Conservation (phyloP, 2,888 invertebrate genomes). For the Dione vanillae region DNA sequence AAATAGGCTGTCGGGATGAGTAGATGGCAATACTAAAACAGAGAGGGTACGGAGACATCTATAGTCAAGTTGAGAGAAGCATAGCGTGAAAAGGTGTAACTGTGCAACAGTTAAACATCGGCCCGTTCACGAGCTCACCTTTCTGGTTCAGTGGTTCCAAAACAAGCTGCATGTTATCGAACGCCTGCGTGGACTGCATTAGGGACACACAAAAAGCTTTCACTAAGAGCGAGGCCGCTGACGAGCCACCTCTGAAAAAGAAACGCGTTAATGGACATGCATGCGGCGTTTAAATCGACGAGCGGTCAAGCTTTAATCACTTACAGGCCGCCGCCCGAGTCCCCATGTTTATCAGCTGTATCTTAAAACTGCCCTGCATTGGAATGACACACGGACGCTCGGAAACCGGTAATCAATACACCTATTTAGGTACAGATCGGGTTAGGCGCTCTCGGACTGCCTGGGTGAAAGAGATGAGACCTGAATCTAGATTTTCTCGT, state of each 20-base stretch:
- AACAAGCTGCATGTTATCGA: slow-evolving; percentile 70
- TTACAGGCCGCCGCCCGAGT: slow-evolving; percentile 97
- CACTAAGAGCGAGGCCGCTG: slow-evolving; percentile 72
- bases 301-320: slow-evolving; percentile 64
- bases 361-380: slow-evolving; percentile 89
- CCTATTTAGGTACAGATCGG: slow-evolving; percentile 56
- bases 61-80: slow-evolving; percentile 43
- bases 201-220: slow-evolving; percentile 77
- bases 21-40: slow-evolving; percentile 49
- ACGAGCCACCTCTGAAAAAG: slow-evolving; percentile 78
- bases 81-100: slow-evolving; percentile 47
- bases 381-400: slow-evolving; percentile 61
- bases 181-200: slow-evolving; percentile 71
- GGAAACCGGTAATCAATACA: slow-evolving; percentile 69
- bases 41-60: slow-evolving; percentile 43
- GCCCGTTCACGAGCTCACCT: slow-evolving; percentile 73
- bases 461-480: slow-evolving; percentile 79
- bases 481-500: slow-evolving; percentile 76
- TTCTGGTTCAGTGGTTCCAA: slow-evolving; percentile 76
- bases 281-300: slow-evolving; percentile 55
- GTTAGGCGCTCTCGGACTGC: slow-evolving; percentile 47
- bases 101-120: slow-evolving; percentile 46
- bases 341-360: slow-evolving; percentile 92
- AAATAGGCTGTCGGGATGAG: slow-evolving; percentile 19
- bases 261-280: slow-evolving; percentile 78